Evolutionary conservation across 37 sponge, comb jelly and placozoan genomes (phyloP), one percentile per base, ranked within the genome.

Genomic region (Agelas oroides): DNA sequence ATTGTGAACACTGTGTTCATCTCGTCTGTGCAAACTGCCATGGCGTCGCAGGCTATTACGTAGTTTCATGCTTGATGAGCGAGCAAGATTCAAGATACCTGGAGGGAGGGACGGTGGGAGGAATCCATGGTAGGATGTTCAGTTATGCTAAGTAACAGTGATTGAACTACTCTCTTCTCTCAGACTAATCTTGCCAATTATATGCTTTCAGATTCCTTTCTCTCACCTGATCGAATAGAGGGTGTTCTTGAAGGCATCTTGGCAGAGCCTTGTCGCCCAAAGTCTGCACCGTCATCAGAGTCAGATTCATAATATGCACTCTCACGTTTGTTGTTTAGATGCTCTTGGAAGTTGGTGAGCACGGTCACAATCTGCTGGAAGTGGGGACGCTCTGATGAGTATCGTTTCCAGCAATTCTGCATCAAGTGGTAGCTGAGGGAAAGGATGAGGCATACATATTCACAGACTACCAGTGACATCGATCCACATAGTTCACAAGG

Each of bases 181-280:
- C 46, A 46, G 46, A 46, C 6, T 3, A 46, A 46, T 12, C 46
- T 46, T 46, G 3, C 46, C 8, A 8, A 46, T 12, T 46, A 46
- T 8, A 46, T 8, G 8, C 8, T 46, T 8, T 8, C 46, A 46
- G 46, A n/a, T n/a, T n/a, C n/a, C n/a, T n/a, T n/a, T n/a, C n/a
- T n/a, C n/a, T n/a, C 46, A 89, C 90, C 90, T 73, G 84, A 84
- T 80, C 69, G 77, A 20, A 89, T 39, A 35, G 89, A 89, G 6
- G 89, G 76, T 53, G 77, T 83, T 70, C 84, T 77, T 37, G 79
- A 34, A 0, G 87, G 87, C 8, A 23, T 16, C 34, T 73, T 84
- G 5, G 63, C 63, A 33, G n/a, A 38, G 46, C 46, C 46, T 8
- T 46, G 46, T 8, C 46, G 46, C 6, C 6, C 8, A 8, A 46